Percentiles rank a stretch among this genome's conserved stretches.
These are phyloP conservation scores for Lemur catta DNA, from an alignment of 2,797 vertebrate genomes.

Conservation along the genomic window DNA sequence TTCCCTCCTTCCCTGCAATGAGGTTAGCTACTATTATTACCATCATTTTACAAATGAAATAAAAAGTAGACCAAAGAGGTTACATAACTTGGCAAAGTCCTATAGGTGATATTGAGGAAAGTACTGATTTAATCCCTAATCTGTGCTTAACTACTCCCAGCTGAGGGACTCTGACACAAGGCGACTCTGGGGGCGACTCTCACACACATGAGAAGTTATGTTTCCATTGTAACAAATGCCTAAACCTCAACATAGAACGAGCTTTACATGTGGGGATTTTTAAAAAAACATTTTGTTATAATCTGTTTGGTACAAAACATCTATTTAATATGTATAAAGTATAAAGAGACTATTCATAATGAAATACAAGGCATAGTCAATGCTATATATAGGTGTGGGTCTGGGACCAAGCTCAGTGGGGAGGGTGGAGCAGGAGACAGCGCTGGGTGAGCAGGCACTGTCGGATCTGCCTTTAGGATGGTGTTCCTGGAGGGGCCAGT, in stretches of 20 bases:
- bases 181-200: rapidly evolving
- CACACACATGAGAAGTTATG: not conserved
- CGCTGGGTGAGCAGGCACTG: not conserved
- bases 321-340: not conserved
- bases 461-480: too few relatives aligned
- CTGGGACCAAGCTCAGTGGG: not conserved
- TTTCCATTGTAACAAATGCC: not conserved
- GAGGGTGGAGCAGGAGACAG: not conserved
- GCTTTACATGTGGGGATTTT: not conserved
- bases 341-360: not conserved
- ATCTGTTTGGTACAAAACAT: not conserved
- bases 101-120: rapidly evolving
- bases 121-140: not conserved
- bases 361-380: not conserved
- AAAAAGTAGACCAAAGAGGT: not conserved
- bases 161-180: not conserved
- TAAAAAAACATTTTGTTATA: not conserved
- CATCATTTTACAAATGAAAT: constrained; percentile 13
- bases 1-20: not conserved
- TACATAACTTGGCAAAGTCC: not conserved
- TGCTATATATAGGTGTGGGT: not conserved
- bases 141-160: not conserved
- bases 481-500: too few relatives aligned
- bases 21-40: not conserved
- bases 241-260: not conserved